Evolutionary conservation across 1,140 invertebrate species (phyloP), one percentile per base, ranked within the genome.

Genomic region (Conopomorpha cramerella): DNA sequence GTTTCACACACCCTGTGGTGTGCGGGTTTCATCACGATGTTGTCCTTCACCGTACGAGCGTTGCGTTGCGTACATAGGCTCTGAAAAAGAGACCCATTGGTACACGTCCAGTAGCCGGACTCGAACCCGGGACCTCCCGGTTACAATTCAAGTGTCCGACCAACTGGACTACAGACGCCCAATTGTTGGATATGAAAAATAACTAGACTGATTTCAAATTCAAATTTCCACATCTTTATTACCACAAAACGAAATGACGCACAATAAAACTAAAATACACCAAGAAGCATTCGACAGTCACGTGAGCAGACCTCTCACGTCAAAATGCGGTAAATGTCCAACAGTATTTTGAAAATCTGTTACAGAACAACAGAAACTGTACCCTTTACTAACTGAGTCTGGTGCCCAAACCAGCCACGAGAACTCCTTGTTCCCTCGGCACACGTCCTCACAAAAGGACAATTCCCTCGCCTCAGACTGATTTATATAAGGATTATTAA

Each of bases 401-500:
- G 63, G 61, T 32, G 58, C 43, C 70, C 70, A 74, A 0, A 51
- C 45, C n/a, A 74, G 37, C 67, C 67, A 74, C 2, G 38, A 17
- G 25, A 63, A 68, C n/a, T 47, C 17, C 0, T 11, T 36, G 17
- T 47, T 59, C 11, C 40, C 45, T 13, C 54, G 42, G 37, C 67
- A 74, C 16, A 66, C 27, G 30, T 74, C 60, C n/a, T 48, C 14
- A 45, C 70, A 74, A 36, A 74, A 72, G 31, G 58, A 57, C 33
- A 68, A 26, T 8, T 46, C 31, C n/a, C 31, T 41, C 1, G 64
- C 65, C 40, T 65, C 62, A 8, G 3, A 19, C 2, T 13, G 0
- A 8, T 38, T 50, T 16, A 55, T 65, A 42, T 78, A 72, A 2
- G 80, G 80, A 52, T 82, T 81, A 33, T 82, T 82, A 3, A 82